phyloP scores from a whole-genome alignment of 1,140 invertebrate species.

The Myzus persicae region DNA sequence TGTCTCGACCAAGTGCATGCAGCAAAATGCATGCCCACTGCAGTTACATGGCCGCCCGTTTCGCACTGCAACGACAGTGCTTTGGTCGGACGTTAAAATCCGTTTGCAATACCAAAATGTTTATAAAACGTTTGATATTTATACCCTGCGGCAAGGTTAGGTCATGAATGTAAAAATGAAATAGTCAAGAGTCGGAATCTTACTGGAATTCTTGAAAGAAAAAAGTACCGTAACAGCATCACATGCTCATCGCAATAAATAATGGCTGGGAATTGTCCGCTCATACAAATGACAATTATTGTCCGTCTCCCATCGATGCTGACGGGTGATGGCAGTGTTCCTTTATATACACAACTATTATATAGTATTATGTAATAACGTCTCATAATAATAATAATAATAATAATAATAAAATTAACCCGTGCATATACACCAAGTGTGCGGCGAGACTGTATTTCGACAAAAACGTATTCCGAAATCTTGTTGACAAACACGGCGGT shows the following conservation, averaged over 20 bases:
- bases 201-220: not conserved
- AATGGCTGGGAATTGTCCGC: not conserved
- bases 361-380: not conserved
- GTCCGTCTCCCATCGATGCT: not conserved
- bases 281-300: not conserved
- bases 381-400: too few species aligned
- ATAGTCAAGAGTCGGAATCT: not conserved
- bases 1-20: too few species aligned
- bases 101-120: not conserved
- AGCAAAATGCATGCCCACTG: too few species aligned
- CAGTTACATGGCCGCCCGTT: too few species aligned
- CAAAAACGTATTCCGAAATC: too few species aligned
- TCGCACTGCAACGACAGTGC: too few species aligned
- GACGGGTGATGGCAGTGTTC: not conserved
- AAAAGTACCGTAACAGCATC: not conserved
- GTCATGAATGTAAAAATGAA: not conserved
- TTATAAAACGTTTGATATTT: not conserved
- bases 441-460: too few species aligned
- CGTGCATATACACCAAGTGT: too few species aligned
- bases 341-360: not conserved
- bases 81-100: not conserved
- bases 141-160: too few species aligned
- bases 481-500: not conserved
- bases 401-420: too few species aligned
- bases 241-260: not conserved